Conservation (phyloP, 2,888 invertebrate genomes). For the Dryocosmus kuriphilus region DNA sequence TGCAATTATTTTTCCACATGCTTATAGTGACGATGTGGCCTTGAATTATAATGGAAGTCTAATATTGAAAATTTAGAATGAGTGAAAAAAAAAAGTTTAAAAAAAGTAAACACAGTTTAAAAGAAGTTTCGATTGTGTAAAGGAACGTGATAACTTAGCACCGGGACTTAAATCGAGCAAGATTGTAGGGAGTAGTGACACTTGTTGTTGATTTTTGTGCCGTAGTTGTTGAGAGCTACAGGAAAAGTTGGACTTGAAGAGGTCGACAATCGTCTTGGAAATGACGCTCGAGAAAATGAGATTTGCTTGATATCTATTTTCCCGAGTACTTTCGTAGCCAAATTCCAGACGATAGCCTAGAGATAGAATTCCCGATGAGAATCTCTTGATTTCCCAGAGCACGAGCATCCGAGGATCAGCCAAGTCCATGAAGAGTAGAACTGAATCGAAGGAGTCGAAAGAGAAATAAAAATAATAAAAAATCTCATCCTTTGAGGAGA, state of each 20-base stretch:
- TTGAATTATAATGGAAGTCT: background rate
- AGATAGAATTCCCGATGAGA: constrained; percentile 29
- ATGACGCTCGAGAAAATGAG: constrained; percentile 18
- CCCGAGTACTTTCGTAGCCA: constrained; percentile 7
- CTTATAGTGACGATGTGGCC: background rate
- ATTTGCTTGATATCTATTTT: constrained; percentile 4
- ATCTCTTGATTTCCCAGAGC: constrained; percentile 32
- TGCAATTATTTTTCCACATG: background rate
- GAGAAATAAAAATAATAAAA: constrained; percentile 20
- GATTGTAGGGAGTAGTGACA: background rate
- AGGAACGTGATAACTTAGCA: background rate
- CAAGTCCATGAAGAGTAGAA: constrained; percentile 40
- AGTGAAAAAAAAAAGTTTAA: too few relatives aligned
- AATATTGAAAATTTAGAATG: too few relatives aligned
- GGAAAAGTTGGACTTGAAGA: background rate
- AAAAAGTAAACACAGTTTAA: background rate
- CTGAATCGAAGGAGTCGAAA: constrained; percentile 34
- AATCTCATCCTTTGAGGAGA: constrained; percentile 33
- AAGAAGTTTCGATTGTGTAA: background rate
- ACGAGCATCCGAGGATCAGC: constrained; percentile 17
- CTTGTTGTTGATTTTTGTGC: background rate
- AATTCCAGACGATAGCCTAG: background rate
- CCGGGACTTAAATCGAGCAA: background rate
- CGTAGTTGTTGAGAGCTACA: background rate
- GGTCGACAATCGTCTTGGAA: background rate